Base-by-base conservation (phyloP, 1,140 invertebrate genomes). In the Drosophila neocordata region DNA sequence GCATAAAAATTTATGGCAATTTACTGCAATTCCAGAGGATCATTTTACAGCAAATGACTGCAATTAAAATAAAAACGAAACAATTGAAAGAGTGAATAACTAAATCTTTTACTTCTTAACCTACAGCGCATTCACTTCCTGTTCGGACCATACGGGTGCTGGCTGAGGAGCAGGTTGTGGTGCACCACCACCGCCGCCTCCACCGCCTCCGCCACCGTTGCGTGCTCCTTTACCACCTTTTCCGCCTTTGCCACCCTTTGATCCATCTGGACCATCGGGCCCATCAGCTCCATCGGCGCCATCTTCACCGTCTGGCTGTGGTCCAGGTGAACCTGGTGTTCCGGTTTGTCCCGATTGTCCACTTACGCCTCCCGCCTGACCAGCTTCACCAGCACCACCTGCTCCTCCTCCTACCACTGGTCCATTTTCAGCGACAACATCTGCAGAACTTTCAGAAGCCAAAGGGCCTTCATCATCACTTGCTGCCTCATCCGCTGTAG, bases 201-300 rank as follows among this genome's bases (percentile, higher is more conserved):
- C 79, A 63, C 61, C 92, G 66, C 34, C 93, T 70, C 75, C 92
- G 74, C 44, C 92, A 66, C 53, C 80, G 76, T 77, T 93, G 72
- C 65, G 90, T 66, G 37, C 89, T 66, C 35, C 92, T 59, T 60
- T 82, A 27, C 80, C 92, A 66, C 80, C 80, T 71, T 37, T 90
- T 73, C 56, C 91, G 77, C 85, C 92, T 80, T 80, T 91, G 73
- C 77, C 85, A 56, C 80, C 87, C 65, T 73, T 69, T 1, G 70
- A 74, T 20, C 72, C 74, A 57, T 73, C 71, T 11, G 74, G 82
- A 18, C 68, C 91, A 34, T 72, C 91, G 31, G 53, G 77, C 41
- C 73, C 83, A 65, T 73, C 92, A 62, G 73, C 79, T 35, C 62
- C 92, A 83, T 75, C 84, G 35, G 64, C 87, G 55, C 87, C 87